Conservation (phyloP, 2,113 vertebrate species). For the Seriola aureovittata region DNA sequence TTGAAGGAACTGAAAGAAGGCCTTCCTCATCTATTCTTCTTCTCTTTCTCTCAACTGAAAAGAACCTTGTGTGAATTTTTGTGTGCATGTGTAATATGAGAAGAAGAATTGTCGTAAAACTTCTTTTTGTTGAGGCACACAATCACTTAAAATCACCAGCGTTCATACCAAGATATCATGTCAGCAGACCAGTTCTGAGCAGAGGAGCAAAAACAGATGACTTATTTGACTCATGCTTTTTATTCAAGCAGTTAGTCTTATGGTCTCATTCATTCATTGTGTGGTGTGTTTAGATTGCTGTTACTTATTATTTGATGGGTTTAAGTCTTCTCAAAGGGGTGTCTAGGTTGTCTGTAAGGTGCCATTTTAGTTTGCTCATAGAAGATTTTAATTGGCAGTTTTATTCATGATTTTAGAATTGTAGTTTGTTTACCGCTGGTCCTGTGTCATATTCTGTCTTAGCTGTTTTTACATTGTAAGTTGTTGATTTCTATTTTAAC, state of each 20-base stretch:
- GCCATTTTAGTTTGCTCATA: neutral
- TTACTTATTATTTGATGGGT: neutral
- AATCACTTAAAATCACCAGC: neutral
- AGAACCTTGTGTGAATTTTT: conserved; percentile 18
- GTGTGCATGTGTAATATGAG: conserved; percentile 3
- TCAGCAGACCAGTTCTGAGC: neutral
- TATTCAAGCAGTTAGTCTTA: neutral
- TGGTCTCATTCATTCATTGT: neutral
- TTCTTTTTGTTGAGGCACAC: neutral
- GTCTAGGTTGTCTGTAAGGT: neutral
- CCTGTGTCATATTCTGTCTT: neutral
- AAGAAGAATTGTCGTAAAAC: neutral
- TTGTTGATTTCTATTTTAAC: neutral
- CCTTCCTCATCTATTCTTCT: conserved; percentile 69
- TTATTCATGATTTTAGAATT: neutral
- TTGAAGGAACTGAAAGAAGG: conserved; percentile 77
- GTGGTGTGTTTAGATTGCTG: neutral
- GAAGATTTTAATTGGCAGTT: neutral
- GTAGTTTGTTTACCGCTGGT: neutral
- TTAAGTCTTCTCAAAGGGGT: neutral
- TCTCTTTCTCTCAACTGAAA: conserved; percentile 32
- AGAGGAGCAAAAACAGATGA: neutral
- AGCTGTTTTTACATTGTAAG: neutral
- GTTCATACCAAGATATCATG: neutral
- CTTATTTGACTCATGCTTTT: neutral